Evolutionary conservation across 1,140 invertebrate genomes (phyloP), one percentile per base, ranked within the genome.

Genomic region (Elymnias hypermnestra): DNA sequence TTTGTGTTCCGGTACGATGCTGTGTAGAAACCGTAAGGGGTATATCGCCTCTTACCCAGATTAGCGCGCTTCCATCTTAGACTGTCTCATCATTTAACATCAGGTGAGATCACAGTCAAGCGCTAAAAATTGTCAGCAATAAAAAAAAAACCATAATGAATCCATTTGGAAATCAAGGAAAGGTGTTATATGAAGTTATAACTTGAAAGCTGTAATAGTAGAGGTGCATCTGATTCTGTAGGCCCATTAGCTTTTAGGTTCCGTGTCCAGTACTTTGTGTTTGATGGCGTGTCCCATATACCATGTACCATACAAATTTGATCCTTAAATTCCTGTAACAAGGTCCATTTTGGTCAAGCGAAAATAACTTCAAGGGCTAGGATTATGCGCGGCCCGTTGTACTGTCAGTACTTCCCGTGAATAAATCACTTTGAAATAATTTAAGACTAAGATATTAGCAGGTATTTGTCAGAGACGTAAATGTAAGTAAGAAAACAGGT

Each of bases 251-350:
- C 31, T 15, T 13, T 33, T 33, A 33, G 31, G 31, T 33, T 33
- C 15, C 31, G 31, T 33, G 15, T 8, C 31, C 31, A 33, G 31
- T 18, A 33, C 31, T 33, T 15, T 33, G 18, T 33, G 31, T 33
- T 15, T 18, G 31, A 33, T 18, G 13, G 31, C 17, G 31, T 33
- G 8, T 18, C 31, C 5, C 31, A 33, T 18, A n/a, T 6, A 17
- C 14, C 5, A 14, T 2, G 13, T 4, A 3, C 5, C n/a, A 2
- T 33, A 8, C 31, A 17, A 33, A 33, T 17, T 15, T 33, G 18
- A 2, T 8, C 1, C 31, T 15, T 18, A 33, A 33, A 2, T 1
- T 15, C 7, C n/a, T 3, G 1, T 2, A 17, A 33, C 17, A 33
- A 10, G 18, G 14, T 33, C 13, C 14, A 17, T 9, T 10, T 0